Evolutionary conservation across 2,888 invertebrate genomes (phyloP), one percentile per base, ranked within the genome.

Genomic region (Bombyx huttoni): DNA sequence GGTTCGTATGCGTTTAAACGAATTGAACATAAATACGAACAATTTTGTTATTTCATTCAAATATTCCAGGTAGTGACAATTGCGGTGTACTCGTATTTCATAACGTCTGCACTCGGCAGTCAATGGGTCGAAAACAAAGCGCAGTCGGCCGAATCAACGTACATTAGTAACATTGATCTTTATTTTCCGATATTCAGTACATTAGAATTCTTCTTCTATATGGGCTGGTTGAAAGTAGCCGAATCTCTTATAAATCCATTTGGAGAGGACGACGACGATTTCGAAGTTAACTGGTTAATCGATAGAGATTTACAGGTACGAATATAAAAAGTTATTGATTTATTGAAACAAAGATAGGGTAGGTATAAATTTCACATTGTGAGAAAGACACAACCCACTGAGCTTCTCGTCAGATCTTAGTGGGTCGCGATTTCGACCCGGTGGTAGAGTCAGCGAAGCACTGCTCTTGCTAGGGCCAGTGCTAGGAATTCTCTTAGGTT

Each of bases 181-280:
- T 97, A 97, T 72, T 94, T 98, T 74, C 98, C 98, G 0, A 90
- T 97, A 64, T 98, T 98, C 75, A 95, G 95, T 7, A 94, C 96
- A 12, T 83, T 98, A 55, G 96, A 97, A 76, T 96, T 96, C 75
- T 94, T 94, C 76, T 94, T 94, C 83, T 94, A 94, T 68, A 94
- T 95, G 93, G 96, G 96, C 12, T 96, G 96, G 96, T 82, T 96
- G 46, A 96, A 96, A 87, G 96, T 96, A 65, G 97, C 97, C 24
- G 97, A 97, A 81, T 93, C 95, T 0, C 82, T 97, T 52, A 96
- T 97, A 58, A 98, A 98, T 82, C 96, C 96, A 0, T 96, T 96
- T 66, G 96, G 96, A 0, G 96, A 96, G 71, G 96, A 96, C 65
- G 96, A 96, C 68, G 96, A 96, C 68, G 96, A 96, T 66, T 96